phyloP scores from a whole-genome alignment of 30 jellyfish, hydroid and myxozoan genomes.

The Haliclystus octoradiatus region DNA sequence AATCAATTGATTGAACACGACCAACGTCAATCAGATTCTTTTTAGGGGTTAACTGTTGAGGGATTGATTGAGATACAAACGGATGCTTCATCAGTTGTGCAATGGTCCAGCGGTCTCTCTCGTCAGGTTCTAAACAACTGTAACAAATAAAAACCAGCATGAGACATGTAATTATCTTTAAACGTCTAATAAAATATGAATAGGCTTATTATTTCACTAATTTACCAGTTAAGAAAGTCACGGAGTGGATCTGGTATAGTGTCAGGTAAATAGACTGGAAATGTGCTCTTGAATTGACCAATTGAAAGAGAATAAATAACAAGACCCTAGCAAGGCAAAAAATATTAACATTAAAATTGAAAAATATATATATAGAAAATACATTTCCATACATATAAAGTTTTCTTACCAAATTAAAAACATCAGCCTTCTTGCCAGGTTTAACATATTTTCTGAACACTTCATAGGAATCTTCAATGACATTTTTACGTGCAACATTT shows the following conservation, averaged over 20 bases:
- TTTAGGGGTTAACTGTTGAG: constrained; percentile 3
- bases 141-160: too few relatives aligned
- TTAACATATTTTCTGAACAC: constrained; percentile 33
- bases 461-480: too few relatives aligned
- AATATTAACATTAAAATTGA: not conserved
- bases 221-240: constrained; percentile 53
- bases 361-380: too few relatives aligned
- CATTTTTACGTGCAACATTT: too few relatives aligned
- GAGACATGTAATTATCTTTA: too few relatives aligned
- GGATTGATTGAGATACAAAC: constrained; percentile 15
- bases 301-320: constrained; percentile 40
- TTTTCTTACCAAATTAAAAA: constrained; percentile 75
- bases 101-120: constrained; percentile 51
- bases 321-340: constrained; percentile 49
- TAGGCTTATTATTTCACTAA: too few relatives aligned
- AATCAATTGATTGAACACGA: not conserved
- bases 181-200: too few relatives aligned
- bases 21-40: not conserved
- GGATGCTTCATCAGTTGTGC: constrained; percentile 62
- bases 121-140: constrained; percentile 78
- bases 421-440: constrained; percentile 89
- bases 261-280: constrained; percentile 77
- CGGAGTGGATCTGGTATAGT: constrained; percentile 46
- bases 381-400: too few relatives aligned
- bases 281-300: constrained; percentile 47